Conservation (phyloP, 2,113 vertebrate genomes). For the Microcebus ravelobensis region DNA sequence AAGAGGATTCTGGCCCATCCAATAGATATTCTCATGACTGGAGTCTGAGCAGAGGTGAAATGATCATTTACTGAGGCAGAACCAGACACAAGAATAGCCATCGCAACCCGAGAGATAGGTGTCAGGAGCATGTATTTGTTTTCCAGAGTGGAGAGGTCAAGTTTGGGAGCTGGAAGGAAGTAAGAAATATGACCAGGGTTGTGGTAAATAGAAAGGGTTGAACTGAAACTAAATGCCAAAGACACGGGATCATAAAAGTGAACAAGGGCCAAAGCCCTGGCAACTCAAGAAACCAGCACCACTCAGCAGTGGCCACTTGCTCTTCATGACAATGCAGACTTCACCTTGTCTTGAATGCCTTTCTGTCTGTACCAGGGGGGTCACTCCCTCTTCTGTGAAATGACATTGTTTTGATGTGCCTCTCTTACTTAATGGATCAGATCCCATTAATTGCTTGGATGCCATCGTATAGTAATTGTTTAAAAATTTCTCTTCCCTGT, state of each 20-base stretch:
- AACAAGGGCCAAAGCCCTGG: background rate
- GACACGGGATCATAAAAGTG: background rate
- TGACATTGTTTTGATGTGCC: background rate
- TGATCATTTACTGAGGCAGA: background rate
- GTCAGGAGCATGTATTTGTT: slow-evolving; percentile 18
- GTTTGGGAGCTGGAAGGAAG: slow-evolving; percentile 9
- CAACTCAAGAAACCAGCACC: background rate
- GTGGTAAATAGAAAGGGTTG: background rate
- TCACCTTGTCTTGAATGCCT: background rate
- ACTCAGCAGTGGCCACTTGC: background rate
- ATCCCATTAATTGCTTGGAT: background rate
- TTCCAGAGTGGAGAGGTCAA: slow-evolving; percentile 59
- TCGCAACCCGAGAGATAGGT: slow-evolving; percentile 55
- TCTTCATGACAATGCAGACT: background rate
- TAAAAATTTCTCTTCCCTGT: background rate
- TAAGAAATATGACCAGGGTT: slow-evolving; percentile 47
- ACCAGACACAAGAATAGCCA: background rate
- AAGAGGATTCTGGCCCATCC: background rate
- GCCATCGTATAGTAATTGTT: background rate
- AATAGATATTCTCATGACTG: background rate
- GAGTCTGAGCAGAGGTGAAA: slow-evolving; percentile 2
- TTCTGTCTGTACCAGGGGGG: background rate
- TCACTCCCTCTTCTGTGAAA: background rate
- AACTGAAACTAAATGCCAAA: slow-evolving; percentile 41
- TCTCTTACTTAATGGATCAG: background rate